A percentile compares a stretch with the other conserved stretches of the same genome.
Evolutionary conservation across 2,888 invertebrate genomes (phyloP).

Genomic region (Antheraea yamamai): DNA sequence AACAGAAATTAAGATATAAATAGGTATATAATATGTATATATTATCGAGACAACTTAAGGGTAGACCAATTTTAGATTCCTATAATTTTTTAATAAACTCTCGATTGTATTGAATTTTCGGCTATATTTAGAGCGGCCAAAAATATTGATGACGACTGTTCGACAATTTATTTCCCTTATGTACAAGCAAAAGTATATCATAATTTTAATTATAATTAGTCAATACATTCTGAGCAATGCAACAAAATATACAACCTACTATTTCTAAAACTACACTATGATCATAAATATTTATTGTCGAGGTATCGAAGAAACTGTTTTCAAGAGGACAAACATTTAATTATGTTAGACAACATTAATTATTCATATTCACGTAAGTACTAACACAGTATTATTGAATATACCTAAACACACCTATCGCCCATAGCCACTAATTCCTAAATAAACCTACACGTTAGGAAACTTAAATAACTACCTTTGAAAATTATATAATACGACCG

Average conservation of each 20-base stretch:
- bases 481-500: neutral
- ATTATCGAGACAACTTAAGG: too few species aligned
- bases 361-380: slow-evolving; percentile 13
- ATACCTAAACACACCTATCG: neutral
- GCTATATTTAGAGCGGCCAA: too few species aligned
- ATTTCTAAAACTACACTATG: slow-evolving; percentile 33
- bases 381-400: slow-evolving; percentile 9
- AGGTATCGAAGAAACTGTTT: neutral
- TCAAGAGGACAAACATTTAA: slow-evolving; percentile 23
- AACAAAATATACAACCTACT: slow-evolving; percentile 36
- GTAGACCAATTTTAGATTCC: too few species aligned
- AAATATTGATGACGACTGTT: too few species aligned
- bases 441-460: slow-evolving; percentile 9
- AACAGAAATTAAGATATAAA: too few species aligned
- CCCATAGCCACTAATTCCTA: slow-evolving; percentile 12
- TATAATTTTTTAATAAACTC: too few species aligned
- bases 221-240: slow-evolving; percentile 27
- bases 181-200: slow-evolving; percentile 13
- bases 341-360: slow-evolving; percentile 7
- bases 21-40: too few species aligned
- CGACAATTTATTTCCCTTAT: slow-evolving; percentile 16
- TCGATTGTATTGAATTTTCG: too few species aligned
- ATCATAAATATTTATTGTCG: slow-evolving; percentile 48
- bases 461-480: slow-evolving; percentile 11
- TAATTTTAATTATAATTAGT: slow-evolving; percentile 2